Evolutionary conservation across 2,888 invertebrate species (phyloP).

Genomic region (Andrena camellia): DNA sequence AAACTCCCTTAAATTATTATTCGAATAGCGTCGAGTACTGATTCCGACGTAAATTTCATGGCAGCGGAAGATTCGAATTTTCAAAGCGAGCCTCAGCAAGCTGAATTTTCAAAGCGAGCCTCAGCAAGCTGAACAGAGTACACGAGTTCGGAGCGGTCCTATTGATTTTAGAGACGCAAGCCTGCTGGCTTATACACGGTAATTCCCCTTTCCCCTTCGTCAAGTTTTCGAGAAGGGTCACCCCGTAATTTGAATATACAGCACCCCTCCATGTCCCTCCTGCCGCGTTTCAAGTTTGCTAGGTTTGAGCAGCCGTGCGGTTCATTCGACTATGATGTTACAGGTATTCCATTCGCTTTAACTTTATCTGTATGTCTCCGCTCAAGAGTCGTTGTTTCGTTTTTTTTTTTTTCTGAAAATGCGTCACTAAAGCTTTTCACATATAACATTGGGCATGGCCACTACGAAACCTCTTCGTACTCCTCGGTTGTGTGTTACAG

Average conservation of each 20-base stretch:
- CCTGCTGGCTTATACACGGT: constrained; percentile 51
- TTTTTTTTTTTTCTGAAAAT: not conserved
- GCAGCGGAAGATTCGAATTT: constrained; percentile 28
- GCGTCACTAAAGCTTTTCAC: too few relatives aligned
- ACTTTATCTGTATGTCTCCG: not conserved
- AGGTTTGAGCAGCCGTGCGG: constrained; percentile 48
- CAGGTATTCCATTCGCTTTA: constrained; percentile 16
- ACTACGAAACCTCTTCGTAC: not conserved
- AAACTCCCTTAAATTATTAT: not conserved
- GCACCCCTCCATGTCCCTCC: constrained; percentile 52
- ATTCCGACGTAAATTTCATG: not conserved
- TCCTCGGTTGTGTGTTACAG: not conserved
- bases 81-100: constrained; percentile 40
- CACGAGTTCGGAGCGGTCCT: constrained; percentile 51
- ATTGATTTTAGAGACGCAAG: constrained; percentile 71
- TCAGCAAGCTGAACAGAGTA: constrained; percentile 29
- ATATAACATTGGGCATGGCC: too few relatives aligned
- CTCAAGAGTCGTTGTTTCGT: not conserved
- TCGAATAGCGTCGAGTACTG: not conserved
- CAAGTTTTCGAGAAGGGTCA: constrained; percentile 69
- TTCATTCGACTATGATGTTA: constrained; percentile 16
- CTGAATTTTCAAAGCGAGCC: constrained; percentile 47
- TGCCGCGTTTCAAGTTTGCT: constrained; percentile 56
- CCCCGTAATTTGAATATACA: constrained; percentile 71
- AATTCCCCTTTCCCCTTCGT: constrained; percentile 63